These are phyloP conservation scores for human DNA, from an alignment of 2,113 vertebrate species.

Conservation along the genomic window DNA sequence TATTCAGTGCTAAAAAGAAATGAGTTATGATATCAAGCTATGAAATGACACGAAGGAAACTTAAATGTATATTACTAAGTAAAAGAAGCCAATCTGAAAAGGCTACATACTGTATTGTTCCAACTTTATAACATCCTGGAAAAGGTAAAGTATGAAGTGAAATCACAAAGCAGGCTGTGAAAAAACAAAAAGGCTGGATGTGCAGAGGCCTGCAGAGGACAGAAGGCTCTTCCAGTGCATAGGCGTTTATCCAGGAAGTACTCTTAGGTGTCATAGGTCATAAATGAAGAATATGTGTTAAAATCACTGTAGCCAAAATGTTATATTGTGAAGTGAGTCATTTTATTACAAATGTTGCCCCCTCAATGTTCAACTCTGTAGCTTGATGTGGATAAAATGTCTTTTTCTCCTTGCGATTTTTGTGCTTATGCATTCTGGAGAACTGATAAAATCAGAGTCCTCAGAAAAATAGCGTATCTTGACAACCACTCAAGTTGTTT, in stretches of 20 bases:
- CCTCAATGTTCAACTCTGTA: not conserved
- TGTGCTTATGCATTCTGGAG: not conserved
- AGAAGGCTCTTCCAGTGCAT: not conserved
- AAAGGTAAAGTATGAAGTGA: not conserved
- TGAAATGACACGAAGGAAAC: too few species aligned
- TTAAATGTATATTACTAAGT: too few species aligned
- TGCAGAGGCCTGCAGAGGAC: not conserved
- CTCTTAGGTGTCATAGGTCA: not conserved
- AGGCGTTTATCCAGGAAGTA: not conserved
- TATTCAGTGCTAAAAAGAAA: too few species aligned
- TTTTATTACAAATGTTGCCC: not conserved
- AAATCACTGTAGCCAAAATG: not conserved
- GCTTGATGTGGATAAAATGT: not conserved
- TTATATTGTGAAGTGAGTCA: not conserved
- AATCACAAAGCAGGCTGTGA: not conserved
- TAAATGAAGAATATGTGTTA: not conserved
- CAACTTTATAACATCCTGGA: too few species aligned
- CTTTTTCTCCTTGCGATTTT: conserved; percentile 15
- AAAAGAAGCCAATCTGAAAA: too few species aligned
- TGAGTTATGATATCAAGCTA: too few species aligned
- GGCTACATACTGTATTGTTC: too few species aligned
- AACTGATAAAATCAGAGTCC: not conserved
- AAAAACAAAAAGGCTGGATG: not conserved
- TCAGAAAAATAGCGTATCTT: not conserved
- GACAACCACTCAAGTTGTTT: not conserved